These are phyloP conservation scores for Equus przewalskii DNA, from an alignment of 2,113 vertebrate species.

Conservation along the genomic window DNA sequence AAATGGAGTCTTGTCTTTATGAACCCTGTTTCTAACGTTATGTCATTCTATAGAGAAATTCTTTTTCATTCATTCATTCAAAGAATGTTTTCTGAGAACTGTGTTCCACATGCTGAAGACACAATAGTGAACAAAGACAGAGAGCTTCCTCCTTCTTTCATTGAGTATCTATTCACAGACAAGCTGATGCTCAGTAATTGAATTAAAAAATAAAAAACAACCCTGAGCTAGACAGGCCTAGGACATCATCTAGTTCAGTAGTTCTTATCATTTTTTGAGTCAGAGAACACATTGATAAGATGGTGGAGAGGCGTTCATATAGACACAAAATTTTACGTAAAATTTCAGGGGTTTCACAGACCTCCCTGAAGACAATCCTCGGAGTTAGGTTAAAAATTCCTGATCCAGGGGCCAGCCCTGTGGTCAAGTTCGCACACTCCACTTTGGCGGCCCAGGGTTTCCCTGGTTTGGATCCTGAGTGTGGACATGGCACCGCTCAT, in stretches of 20 bases:
- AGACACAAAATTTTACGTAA: not conserved
- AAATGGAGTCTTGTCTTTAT: not conserved
- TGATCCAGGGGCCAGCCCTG: too few relatives aligned
- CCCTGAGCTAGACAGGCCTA: not conserved
- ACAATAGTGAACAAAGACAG: not conserved
- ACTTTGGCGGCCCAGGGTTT: too few relatives aligned
- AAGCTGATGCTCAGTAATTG: not conserved
- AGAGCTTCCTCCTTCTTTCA: not conserved
- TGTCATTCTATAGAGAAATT: not conserved
- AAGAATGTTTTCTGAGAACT: not conserved
- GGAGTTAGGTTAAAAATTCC: not conserved
- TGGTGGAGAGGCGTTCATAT: not conserved
- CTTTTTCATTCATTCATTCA: not conserved
- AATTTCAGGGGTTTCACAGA: not conserved
- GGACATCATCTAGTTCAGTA: too few relatives aligned
- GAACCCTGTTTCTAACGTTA: not conserved
- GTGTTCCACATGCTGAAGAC: not conserved
- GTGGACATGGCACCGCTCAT: too few relatives aligned
- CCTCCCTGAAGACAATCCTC: fast-evolving
- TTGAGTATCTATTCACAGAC: not conserved
- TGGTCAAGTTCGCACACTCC: too few relatives aligned
- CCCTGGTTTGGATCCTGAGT: too few relatives aligned
- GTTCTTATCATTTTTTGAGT: not conserved
- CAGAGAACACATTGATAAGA: not conserved
- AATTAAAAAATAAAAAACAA: not conserved